Evolutionary conservation across 2,888 invertebrate genomes (phyloP).

Genomic region (Electrophaes corylata): DNA sequence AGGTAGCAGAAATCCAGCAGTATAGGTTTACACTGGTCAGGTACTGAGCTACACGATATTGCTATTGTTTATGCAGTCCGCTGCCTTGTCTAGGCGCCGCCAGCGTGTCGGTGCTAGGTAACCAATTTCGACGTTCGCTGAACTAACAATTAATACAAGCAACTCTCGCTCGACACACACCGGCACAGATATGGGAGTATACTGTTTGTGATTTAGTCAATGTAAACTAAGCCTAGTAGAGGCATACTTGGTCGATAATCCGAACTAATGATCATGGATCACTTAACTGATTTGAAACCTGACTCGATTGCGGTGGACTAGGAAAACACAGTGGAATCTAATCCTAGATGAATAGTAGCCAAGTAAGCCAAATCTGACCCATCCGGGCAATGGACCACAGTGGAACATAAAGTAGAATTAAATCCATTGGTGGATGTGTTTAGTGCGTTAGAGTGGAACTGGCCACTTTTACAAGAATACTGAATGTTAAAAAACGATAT

Average conservation of each 20-base stretch:
- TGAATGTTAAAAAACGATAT: too few relatives aligned
- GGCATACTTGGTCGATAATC: neutral
- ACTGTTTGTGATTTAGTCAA: constrained; percentile 18
- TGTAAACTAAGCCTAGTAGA: neutral
- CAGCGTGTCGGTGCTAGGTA: constrained; percentile 10
- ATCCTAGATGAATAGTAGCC: too few relatives aligned
- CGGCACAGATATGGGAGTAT: constrained; percentile 15
- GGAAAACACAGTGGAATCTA: too few relatives aligned
- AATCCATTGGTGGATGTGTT: too few relatives aligned
- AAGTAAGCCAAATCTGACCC: too few relatives aligned
- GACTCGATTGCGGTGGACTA: too few relatives aligned
- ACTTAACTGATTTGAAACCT: too few relatives aligned
- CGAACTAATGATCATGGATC: neutral
- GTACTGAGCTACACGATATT: constrained; percentile 18
- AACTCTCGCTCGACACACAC: constrained; percentile 9
- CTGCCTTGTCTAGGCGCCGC: constrained; percentile 15
- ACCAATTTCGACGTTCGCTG: constrained; percentile 38
- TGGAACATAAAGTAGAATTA: too few relatives aligned
- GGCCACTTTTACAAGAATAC: too few relatives aligned
- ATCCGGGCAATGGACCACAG: too few relatives aligned
- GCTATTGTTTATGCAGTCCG: constrained; percentile 24
- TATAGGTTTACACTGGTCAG: constrained; percentile 12
- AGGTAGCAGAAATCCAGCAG: constrained; percentile 6
- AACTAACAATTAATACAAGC: constrained; percentile 32
- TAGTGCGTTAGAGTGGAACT: too few relatives aligned